phyloP scores from a whole-genome alignment of 2,797 vertebrate genomes.

The Coilia nasus region DNA sequence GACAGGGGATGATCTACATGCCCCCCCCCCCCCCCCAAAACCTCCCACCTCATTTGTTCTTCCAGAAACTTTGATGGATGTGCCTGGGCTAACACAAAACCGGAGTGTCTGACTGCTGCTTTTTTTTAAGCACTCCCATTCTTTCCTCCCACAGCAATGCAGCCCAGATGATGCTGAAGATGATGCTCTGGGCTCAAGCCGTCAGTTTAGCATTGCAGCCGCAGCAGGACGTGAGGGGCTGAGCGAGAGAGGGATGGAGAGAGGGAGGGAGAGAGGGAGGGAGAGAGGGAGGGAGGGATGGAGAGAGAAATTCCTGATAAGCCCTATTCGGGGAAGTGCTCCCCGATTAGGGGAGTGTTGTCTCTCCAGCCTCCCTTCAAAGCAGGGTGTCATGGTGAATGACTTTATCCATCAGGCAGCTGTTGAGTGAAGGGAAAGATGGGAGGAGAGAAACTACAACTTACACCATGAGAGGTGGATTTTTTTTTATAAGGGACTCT shows the following conservation, averaged over 20 bases:
- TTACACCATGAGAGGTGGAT: neutral
- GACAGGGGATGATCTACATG: slow-evolving; percentile 20
- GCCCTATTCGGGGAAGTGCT: slow-evolving; percentile 35
- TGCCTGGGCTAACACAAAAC: slow-evolving; percentile 32
- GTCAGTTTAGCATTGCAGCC: neutral
- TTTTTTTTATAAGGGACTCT: neutral
- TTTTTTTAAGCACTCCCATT: slow-evolving; percentile 41
- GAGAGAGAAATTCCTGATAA: slow-evolving; percentile 39
- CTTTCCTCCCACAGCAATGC: slow-evolving; percentile 24
- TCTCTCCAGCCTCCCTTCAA: slow-evolving; percentile 43
- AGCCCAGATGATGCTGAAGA: slow-evolving; percentile 2
- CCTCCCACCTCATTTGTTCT: neutral
- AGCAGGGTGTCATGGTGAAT: slow-evolving; percentile 23
- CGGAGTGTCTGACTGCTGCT: slow-evolving; percentile 21
- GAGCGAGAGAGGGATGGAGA: neutral
- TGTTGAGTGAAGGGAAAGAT: neutral
- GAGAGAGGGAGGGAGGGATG: neutral
- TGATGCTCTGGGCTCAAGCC: neutral
- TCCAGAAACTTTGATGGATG: too few species aligned
- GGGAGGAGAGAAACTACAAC: neutral
- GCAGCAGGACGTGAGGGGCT: neutral
- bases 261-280: neutral
- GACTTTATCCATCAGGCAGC: slow-evolving; percentile 34
- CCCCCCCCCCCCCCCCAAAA: neutral
- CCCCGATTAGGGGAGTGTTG: too few species aligned